A percentile compares a stretch with the other conserved stretches of the same genome.
These are phyloP conservation scores for Cylindroiulus punctatus DNA, from an alignment of 2,888 invertebrate genomes.

Conservation along the genomic window DNA sequence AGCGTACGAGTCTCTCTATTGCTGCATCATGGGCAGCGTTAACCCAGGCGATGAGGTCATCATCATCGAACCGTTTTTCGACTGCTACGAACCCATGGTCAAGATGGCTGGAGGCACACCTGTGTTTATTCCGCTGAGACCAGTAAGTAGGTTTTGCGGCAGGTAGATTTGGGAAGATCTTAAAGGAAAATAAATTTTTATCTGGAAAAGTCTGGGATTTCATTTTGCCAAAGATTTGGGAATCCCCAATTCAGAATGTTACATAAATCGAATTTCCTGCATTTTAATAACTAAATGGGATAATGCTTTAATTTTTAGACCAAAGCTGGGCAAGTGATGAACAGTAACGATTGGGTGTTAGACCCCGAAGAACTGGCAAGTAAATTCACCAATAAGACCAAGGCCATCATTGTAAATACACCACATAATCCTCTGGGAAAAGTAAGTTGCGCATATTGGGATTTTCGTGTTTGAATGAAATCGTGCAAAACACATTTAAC, in stretches of 20 bases:
- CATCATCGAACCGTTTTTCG: constrained; percentile 97
- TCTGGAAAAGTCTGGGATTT: too few species aligned
- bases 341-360: constrained; percentile 80
- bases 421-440: constrained; percentile 98
- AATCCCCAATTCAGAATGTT: too few species aligned
- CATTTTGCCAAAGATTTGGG: too few species aligned
- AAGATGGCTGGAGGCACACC: constrained; percentile 85
- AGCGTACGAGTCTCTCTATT: constrained; percentile 94
- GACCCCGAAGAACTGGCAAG: constrained; percentile 82
- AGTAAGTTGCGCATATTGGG: too few species aligned
- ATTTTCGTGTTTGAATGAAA: too few species aligned
- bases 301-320: constrained; percentile 67
- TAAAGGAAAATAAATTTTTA: too few species aligned
- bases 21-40: constrained; percentile 85
- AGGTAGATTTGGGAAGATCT: too few species aligned
- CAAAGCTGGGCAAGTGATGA: constrained; percentile 67
- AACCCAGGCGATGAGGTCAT: constrained; percentile 81
- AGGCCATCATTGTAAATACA: constrained; percentile 94
- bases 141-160: constrained; percentile 70
- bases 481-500: too few species aligned
- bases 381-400: constrained; percentile 87
- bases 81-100: constrained; percentile 97
- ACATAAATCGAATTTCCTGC: too few species aligned
- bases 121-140: constrained; percentile 85
- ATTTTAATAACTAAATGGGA: neutral